phyloP scores from a whole-genome alignment of 2,113 vertebrate genomes.

The Takifugu flavidus region DNA sequence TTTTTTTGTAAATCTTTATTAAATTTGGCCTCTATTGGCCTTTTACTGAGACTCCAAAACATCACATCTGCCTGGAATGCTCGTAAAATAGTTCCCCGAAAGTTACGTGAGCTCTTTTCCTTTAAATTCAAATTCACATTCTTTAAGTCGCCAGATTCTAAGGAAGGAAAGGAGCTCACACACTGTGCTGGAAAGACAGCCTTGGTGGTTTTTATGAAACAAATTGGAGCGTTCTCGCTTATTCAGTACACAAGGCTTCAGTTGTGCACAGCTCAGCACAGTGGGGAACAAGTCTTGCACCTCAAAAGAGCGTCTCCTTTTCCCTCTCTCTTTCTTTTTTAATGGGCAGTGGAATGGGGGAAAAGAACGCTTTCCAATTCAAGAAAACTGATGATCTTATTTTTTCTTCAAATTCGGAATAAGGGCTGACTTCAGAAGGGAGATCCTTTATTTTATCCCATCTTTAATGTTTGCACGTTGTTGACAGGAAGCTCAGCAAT shows the following conservation, averaged over 20 bases:
- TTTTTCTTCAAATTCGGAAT: constrained; percentile 34
- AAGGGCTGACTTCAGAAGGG: constrained; percentile 27
- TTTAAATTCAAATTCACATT: too few species aligned
- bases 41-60: too few species aligned
- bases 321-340: constrained; percentile 34
- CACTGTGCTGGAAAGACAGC: constrained; percentile 3
- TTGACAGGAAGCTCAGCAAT: background rate
- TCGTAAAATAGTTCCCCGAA: too few species aligned
- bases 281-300: constrained; percentile 31
- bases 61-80: too few species aligned
- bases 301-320: constrained; percentile 41
- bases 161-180: background rate
- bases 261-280: constrained; percentile 34
- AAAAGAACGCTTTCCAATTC: constrained; percentile 6
- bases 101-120: too few species aligned
- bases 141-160: background rate
- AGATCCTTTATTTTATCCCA: background rate
- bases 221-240: constrained; percentile 33
- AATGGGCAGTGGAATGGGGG: constrained; percentile 41
- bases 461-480: background rate
- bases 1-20: too few species aligned
- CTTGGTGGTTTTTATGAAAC: constrained; percentile 40
- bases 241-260: constrained; percentile 44
- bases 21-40: too few species aligned
- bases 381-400: constrained; percentile 33